These are phyloP conservation scores for Prosapia bicincta DNA, from an alignment of 2,888 invertebrate genomes.

Conservation along the genomic window DNA sequence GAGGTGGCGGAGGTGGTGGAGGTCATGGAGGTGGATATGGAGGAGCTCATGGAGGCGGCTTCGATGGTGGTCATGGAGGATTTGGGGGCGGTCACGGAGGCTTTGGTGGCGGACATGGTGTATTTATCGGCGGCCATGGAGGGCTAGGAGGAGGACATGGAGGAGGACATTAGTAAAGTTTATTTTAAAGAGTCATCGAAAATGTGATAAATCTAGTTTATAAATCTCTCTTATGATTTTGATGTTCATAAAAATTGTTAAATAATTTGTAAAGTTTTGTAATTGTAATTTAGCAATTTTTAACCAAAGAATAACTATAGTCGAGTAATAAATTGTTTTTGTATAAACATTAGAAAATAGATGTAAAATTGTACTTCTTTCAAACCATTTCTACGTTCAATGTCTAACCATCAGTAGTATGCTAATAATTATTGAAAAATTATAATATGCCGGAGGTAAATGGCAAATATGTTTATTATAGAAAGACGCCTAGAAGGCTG, in stretches of 20 bases:
- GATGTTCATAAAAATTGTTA: neutral
- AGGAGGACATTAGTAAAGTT: neutral
- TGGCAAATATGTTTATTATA: too few relatives aligned
- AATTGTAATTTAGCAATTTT: neutral
- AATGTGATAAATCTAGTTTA: neutral
- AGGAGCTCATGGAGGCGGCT: conserved; percentile 9
- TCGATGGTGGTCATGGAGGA: neutral
- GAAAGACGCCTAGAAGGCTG: too few relatives aligned
- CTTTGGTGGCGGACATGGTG: neutral
- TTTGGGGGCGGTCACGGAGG: neutral
- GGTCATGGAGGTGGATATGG: neutral
- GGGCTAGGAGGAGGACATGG: neutral
- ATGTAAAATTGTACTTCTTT: too few relatives aligned
- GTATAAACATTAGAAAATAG: too few relatives aligned
- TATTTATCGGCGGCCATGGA: neutral
- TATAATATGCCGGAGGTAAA: too few relatives aligned
- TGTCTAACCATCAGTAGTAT: too few relatives aligned
- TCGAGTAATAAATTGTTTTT: too few relatives aligned
- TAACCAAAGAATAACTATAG: neutral
- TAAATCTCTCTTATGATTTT: neutral
- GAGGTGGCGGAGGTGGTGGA: neutral
- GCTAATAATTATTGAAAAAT: too few relatives aligned
- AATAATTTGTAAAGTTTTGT: neutral
- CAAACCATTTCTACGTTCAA: too few relatives aligned
- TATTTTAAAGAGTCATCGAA: neutral